These are phyloP conservation scores for Wiebesia pumilae DNA, from an alignment of 1,140 invertebrate species.

Conservation along the genomic window DNA sequence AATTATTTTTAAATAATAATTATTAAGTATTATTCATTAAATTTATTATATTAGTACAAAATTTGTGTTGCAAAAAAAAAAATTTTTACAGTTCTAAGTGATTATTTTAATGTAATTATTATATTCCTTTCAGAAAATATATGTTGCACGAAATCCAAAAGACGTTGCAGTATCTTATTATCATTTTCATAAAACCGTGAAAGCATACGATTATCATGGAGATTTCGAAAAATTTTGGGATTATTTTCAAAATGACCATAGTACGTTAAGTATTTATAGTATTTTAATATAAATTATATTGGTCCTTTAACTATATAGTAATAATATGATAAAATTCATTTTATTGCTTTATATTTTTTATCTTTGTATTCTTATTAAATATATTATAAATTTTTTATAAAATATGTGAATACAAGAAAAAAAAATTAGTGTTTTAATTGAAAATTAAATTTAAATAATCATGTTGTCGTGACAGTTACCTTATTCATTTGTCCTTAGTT, in stretches of 20 bases:
- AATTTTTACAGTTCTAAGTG: too few relatives aligned
- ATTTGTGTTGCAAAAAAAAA: too few relatives aligned
- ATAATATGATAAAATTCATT: not conserved
- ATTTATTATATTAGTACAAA: too few relatives aligned
- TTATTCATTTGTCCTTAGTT: too few relatives aligned
- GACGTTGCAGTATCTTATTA: conserved; percentile 89
- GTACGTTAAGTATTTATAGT: conserved; percentile 70
- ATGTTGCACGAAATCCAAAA: conserved; percentile 87
- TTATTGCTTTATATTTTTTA: too few relatives aligned
- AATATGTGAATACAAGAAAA: not conserved
- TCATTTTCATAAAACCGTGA: conserved; percentile 82
- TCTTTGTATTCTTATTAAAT: not conserved
- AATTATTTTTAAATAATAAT: too few relatives aligned
- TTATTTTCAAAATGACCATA: conserved; percentile 83
- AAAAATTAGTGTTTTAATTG: not conserved
- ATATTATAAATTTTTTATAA: not conserved
- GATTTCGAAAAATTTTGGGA: conserved; percentile 86
- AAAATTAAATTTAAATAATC: too few relatives aligned
- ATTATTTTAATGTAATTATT: not conserved
- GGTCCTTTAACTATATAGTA: not conserved
- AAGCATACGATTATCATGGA: conserved; percentile 82
- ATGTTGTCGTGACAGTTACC: too few relatives aligned
- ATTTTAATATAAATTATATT: not conserved
- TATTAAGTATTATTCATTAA: too few relatives aligned
- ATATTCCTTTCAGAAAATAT: conserved; percentile 76